These are phyloP conservation scores for Thomomys bottae DNA, from an alignment of 2,113 vertebrate species.

Conservation along the genomic window DNA sequence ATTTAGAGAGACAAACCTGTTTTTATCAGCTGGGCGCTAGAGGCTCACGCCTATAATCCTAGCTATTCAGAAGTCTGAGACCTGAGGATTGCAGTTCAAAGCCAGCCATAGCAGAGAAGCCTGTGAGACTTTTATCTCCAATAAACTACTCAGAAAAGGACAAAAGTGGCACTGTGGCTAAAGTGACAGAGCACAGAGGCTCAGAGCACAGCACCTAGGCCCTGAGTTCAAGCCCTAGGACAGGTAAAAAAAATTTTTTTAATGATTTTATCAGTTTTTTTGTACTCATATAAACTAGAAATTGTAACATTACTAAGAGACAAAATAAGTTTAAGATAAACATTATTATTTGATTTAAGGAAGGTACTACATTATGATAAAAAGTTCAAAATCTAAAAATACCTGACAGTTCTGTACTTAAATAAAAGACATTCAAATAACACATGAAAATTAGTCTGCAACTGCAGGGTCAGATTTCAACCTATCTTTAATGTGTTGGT, in stretches of 20 bases:
- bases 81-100: too few relatives aligned
- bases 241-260: too few relatives aligned
- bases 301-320: background rate
- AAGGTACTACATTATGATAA: background rate
- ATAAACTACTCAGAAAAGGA: too few relatives aligned
- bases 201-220: too few relatives aligned
- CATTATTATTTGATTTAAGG: constrained; percentile 27
- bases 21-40: too few relatives aligned
- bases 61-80: too few relatives aligned
- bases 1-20: background rate
- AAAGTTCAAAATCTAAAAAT: background rate
- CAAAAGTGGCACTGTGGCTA: too few relatives aligned
- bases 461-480: background rate
- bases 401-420: background rate
- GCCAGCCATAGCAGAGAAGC: too few relatives aligned
- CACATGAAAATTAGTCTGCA: background rate
- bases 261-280: background rate
- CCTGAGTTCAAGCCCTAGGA: too few relatives aligned
- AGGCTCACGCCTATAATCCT: too few relatives aligned
- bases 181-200: too few relatives aligned
- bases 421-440: constrained; percentile 34
- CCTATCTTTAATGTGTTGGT: background rate
- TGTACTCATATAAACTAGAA: background rate
- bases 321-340: constrained; percentile 36
- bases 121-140: too few relatives aligned